Evolutionary conservation across 1,140 invertebrate species (phyloP), one percentile per base, ranked within the genome.

Genomic region (roundworm (Caenorhabditis elegans)): DNA sequence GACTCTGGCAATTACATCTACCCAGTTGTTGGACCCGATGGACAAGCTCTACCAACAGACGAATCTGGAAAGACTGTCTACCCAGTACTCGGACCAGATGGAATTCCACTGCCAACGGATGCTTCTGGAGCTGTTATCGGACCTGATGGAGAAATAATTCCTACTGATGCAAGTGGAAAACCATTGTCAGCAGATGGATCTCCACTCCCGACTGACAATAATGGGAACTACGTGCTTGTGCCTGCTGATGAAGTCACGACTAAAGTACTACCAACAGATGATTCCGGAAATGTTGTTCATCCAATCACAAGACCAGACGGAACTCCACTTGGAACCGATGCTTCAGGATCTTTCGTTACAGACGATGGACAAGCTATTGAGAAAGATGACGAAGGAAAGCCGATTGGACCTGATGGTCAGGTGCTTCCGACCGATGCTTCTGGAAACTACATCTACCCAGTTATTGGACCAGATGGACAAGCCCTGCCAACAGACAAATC

Each of bases 401-500:
- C 83, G 11, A 28, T 84, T 13, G 83, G 83, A 53, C 83, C 83
- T 28, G 77, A 84, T 60, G 76, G 53, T 22, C 28, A 78, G 28
- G 24, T 49, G 6, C 49, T 84, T 17, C 80, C 80, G 10, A 82
- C 81, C 0, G 81, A 82, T 46, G 48, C 10, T 17, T 28, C 39
- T 10, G 81, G 81, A 53, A 81, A 81, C 49, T 82, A 82, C 78
- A 81, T 82, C 48, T 65, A 80, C 19, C 78, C 81, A 17, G 78
- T 22, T 10, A 22, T 82, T 6, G 81, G 81, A 79, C 83, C 83
- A 11, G 82, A 83, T 19, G 82, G 82, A 24, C 19, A 48, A 2
- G 43, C 79, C 8, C 22, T 87, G 2, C 80, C 81, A 31, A 86
- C 85, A 34, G 87, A 88, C 49, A 39, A 43, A 1, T 3, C 10